Evolutionary conservation across 2,888 invertebrate genomes (phyloP).

Genomic region (Ormyrus labotus): DNA sequence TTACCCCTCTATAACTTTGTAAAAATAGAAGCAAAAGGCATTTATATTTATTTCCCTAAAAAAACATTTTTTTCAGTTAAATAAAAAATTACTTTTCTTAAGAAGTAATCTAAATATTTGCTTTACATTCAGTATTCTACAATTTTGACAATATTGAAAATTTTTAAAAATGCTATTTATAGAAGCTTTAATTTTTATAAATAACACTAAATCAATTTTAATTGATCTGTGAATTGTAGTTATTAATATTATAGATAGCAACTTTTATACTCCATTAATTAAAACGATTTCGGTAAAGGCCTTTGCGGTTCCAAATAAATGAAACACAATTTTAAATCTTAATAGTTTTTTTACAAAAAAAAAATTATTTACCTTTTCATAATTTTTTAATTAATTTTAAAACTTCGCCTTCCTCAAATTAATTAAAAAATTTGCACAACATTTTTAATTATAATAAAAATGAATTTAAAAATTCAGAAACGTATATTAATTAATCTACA

Average conservation of each 20-base stretch:
- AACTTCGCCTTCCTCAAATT: too few relatives aligned
- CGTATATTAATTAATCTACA: too few relatives aligned
- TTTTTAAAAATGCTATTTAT: slow-evolving; percentile 4
- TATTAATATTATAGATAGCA: neutral
- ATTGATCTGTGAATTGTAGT: neutral
- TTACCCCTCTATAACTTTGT: neutral
- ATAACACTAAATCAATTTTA: neutral
- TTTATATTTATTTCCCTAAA: neutral
- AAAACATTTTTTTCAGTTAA: neutral
- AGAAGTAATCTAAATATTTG: neutral
- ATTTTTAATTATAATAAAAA: too few relatives aligned
- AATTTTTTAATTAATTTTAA: too few relatives aligned
- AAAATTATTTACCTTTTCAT: too few relatives aligned
- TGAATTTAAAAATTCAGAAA: too few relatives aligned
- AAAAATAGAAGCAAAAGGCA: slow-evolving; percentile 3
- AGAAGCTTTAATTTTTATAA: neutral
- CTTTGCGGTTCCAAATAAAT: slow-evolving; percentile 17
- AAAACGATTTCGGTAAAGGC: slow-evolving; percentile 12
- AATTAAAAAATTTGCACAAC: too few relatives aligned
- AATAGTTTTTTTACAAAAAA: too few relatives aligned
- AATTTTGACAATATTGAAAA: slow-evolving; percentile 5
- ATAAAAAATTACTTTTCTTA: neutral
- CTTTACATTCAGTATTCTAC: neutral
- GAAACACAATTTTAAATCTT: too few relatives aligned
- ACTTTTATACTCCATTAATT: slow-evolving; percentile 2